Conservation (phyloP, 2,797 vertebrate genomes). For the Cetoscarus ocellatus region DNA sequence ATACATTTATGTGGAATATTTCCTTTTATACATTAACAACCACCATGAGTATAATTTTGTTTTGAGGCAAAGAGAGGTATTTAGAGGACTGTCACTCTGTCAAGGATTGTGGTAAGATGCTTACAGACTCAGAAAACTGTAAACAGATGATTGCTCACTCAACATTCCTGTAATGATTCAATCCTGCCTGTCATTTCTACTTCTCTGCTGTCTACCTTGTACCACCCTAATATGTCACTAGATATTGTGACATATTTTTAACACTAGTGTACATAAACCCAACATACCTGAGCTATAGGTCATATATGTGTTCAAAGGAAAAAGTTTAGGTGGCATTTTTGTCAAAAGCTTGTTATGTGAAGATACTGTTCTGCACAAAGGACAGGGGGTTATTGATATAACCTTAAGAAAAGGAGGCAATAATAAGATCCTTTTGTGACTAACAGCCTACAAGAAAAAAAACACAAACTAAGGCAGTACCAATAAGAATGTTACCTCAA, state of each 20-base stretch:
- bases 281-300: too few relatives aligned
- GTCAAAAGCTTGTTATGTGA: too few relatives aligned
- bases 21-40: constrained; percentile 26
- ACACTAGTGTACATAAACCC: neutral
- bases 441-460: too few relatives aligned
- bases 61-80: constrained; percentile 22
- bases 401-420: too few relatives aligned
- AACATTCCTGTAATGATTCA: constrained; percentile 22
- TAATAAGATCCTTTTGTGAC: too few relatives aligned
- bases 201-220: neutral
- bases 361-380: too few relatives aligned
- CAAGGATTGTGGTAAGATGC: constrained; percentile 20
- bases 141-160: constrained; percentile 31
- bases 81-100: constrained; percentile 16
- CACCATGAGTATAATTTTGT: constrained; percentile 28
- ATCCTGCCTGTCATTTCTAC: constrained; percentile 1
- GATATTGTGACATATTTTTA: neutral
- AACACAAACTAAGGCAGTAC: neutral
- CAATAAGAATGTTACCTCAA: neutral
- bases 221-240: neutral
- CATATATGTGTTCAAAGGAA: too few relatives aligned
- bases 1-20: neutral
- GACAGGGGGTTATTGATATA: too few relatives aligned
- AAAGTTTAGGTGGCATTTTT: too few relatives aligned
- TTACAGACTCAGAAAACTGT: constrained; percentile 17